A percentile compares a stretch with the other conserved stretches of the same genome.
These are phyloP conservation scores for Nesospiza acunhae DNA, from an alignment of 2,113 vertebrate genomes.

Conservation along the genomic window DNA sequence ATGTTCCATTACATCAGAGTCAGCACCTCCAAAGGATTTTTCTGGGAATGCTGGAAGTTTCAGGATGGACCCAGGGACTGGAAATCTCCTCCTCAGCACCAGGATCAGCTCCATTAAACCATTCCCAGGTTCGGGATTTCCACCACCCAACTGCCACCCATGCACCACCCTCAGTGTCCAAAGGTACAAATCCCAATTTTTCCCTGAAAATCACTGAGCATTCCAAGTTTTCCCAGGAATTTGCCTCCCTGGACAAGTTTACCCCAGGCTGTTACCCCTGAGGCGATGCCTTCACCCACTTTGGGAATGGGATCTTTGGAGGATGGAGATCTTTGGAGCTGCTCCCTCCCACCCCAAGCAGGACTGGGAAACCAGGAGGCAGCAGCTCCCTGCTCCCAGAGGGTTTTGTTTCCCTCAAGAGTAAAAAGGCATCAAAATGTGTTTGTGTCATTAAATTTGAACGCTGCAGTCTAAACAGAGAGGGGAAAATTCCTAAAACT, in stretches of 20 bases:
- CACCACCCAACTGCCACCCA: background rate
- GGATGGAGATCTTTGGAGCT: background rate
- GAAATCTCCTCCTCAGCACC: background rate
- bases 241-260: too few relatives aligned
- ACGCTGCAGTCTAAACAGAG: constrained; percentile 5
- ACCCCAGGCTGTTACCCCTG: background rate
- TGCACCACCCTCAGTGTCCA: background rate
- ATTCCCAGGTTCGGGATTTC: accelerated
- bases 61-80: background rate
- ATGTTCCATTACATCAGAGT: accelerated
- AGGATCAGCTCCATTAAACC: background rate
- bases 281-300: background rate
- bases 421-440: background rate
- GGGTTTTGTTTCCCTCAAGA: background rate
- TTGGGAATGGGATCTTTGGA: background rate
- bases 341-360: background rate
- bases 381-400: background rate
- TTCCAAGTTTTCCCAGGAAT: background rate
- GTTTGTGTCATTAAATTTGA: background rate
- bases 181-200: background rate
- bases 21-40: background rate
- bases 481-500: background rate
- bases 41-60: background rate
- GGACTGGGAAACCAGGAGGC: background rate
- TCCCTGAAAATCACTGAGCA: background rate